These are phyloP conservation scores for Macroglossus sobrinus DNA, from an alignment of 2,113 vertebrate species.

Conservation along the genomic window DNA sequence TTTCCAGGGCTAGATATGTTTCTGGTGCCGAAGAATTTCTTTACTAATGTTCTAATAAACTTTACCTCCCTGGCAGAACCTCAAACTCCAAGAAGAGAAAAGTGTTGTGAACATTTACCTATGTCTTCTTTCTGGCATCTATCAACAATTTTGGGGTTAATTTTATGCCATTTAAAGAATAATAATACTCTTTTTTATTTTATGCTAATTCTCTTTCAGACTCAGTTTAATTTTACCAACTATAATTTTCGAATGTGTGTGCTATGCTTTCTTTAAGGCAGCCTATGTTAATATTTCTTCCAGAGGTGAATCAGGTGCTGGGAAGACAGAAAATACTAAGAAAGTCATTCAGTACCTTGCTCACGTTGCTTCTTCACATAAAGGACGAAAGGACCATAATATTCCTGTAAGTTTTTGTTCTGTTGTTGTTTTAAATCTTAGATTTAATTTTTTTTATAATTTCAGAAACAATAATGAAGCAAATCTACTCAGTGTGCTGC, in stretches of 20 bases:
- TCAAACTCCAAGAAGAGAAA: not conserved
- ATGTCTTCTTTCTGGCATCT: not conserved
- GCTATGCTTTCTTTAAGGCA: not conserved
- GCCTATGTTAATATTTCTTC: conserved; percentile 70
- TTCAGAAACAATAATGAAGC: conserved; percentile 24
- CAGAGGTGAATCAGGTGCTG: conserved; percentile 98
- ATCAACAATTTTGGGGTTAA: not conserved
- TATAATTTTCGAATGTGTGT: not conserved
- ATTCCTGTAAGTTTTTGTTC: conserved; percentile 91
- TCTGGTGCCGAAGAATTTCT: not conserved
- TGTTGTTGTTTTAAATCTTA: not conserved
- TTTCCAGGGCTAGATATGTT: not conserved
- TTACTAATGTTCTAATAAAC: not conserved
- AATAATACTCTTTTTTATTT: not conserved
- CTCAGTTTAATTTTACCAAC: not conserved
- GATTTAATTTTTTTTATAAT: not conserved
- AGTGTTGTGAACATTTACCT: not conserved
- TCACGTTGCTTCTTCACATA: conserved; percentile 98
- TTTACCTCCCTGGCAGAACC: not conserved
- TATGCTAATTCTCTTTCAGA: not conserved
- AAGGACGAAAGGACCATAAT: conserved; percentile 98
- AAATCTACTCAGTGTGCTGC: too few relatives aligned
- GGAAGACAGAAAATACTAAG: conserved; percentile 99
- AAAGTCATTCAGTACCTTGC: conserved; percentile 99
- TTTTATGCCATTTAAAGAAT: not conserved